Evolutionary conservation across 2,113 vertebrate species (phyloP), one percentile per base, ranked within the genome.

Genomic region (Bufo bufo): DNA sequence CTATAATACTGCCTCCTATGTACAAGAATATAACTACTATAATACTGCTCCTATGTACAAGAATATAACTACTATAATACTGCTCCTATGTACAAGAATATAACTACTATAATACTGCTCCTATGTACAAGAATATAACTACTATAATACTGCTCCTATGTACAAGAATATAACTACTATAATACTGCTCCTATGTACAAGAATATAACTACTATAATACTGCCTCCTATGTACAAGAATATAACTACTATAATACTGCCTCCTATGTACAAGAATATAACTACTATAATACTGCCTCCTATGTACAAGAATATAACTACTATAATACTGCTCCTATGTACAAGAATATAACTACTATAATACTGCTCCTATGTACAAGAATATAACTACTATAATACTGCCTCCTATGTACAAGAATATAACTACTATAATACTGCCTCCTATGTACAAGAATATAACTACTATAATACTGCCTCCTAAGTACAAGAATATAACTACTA

Each of bases 391-490:
- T 65, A 65, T 65, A 65, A 65, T 65, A 65, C 63, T 65, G 63
- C 63, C 63, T 8, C 63, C 63, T 65, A 65, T 65, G 10, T 69
- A 33, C n/a, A 69, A 33, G 66, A 69, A 69, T 69, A 69, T 69
- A 69, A 69, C n/a, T 69, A 69, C 66, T 69, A 69, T 69, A 69
- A 69, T 69, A 69, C 66, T 69, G 23, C 66, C 66, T 5, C 66
- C 66, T 13, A 33, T 69, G 11, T 69, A 69, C 66, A 69, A 69
- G 66, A 69, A 69, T 69, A 69, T 69, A 69, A 69, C 66, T 69
- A 69, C 66, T 69, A 69, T 69, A 69, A 69, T 69, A 69, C 66
- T 69, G 66, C 66, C 66, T 5, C 66, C 66, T 65, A 65, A n/a
- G 10, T 65, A 65, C 63, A n/a, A 65, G 63, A 65, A 65, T 65